Evolutionary conservation across 2,797 vertebrate species (phyloP).

Genomic region (Ctenosaura bakeri): DNA sequence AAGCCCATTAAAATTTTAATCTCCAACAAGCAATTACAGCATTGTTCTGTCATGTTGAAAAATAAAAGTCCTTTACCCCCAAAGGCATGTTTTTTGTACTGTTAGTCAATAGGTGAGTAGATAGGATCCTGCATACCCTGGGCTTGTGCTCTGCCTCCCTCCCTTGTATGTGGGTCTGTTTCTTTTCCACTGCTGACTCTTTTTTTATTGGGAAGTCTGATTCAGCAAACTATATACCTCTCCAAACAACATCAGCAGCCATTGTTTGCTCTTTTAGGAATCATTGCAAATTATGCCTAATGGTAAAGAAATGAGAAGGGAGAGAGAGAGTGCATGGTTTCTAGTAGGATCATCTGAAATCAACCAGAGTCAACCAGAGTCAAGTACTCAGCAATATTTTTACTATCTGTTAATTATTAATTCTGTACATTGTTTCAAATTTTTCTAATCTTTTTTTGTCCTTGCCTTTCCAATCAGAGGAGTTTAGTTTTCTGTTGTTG

Average conservation of each 20-base stretch:
- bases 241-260: too few relatives aligned
- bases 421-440: not conserved
- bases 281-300: not conserved
- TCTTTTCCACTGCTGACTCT: not conserved
- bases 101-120: too few relatives aligned
- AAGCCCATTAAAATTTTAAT: conserved; percentile 14
- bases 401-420: too few relatives aligned
- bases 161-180: not conserved
- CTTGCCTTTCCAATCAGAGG: too few relatives aligned
- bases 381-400: not conserved
- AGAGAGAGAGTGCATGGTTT: not conserved
- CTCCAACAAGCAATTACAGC: not conserved
- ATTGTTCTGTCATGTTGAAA: not conserved
- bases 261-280: not conserved
- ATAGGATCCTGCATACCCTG: not conserved
- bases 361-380: not conserved
- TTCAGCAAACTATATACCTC: not conserved
- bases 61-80: not conserved
- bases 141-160: not conserved
- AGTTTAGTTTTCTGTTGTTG: not conserved
- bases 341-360: not conserved
- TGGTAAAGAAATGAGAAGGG: not conserved
- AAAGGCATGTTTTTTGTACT: not conserved
- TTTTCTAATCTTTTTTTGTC: too few relatives aligned
- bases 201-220: not conserved